phyloP scores from a whole-genome alignment of 2,113 vertebrate species.

The Leptosomus discolor region DNA sequence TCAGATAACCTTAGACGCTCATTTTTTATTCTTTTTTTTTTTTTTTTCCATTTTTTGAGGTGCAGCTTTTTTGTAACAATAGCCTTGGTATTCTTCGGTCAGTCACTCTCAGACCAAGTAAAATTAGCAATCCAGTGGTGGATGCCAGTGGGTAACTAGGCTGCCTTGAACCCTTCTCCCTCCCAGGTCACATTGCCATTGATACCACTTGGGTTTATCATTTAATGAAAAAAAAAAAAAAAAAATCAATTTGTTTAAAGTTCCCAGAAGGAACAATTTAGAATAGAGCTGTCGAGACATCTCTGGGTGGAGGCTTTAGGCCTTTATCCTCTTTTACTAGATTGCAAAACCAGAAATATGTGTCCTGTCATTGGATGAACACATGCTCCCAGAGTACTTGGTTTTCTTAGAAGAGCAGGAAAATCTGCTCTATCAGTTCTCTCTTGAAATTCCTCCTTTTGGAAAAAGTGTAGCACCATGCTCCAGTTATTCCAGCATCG shows the following conservation, averaged over 20 bases:
- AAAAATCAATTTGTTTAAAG: background rate
- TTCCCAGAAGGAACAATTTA: background rate
- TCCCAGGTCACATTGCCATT: background rate
- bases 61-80: background rate
- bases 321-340: background rate
- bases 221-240: background rate
- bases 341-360: background rate
- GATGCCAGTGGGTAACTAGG: background rate
- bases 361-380: background rate
- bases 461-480: background rate
- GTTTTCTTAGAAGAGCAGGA: background rate
- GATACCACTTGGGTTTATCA: background rate
- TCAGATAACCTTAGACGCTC: background rate
- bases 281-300: background rate
- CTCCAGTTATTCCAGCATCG: background rate
- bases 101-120: background rate
- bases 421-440: background rate
- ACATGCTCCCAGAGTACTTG: background rate
- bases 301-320: background rate
- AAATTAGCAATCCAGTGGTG: background rate
- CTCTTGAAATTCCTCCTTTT: background rate
- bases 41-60: background rate
- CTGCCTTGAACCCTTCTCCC: background rate
- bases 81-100: background rate
- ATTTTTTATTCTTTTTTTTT: background rate